phyloP scores from a whole-genome alignment of 2,888 invertebrate genomes.

The Agrochola circellaris region DNA sequence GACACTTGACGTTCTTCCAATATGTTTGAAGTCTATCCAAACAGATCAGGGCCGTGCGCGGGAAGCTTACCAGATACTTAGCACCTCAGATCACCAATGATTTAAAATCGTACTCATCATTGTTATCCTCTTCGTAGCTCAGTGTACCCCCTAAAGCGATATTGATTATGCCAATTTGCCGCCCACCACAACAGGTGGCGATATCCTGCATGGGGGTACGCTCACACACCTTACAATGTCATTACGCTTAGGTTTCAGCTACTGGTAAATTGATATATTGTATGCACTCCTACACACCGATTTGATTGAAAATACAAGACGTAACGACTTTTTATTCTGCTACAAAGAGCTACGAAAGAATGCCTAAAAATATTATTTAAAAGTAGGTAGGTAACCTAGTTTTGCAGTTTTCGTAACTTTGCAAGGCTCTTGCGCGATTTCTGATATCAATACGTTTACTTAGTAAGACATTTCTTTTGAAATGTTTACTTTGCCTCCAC shows the following conservation, averaged over 20 bases:
- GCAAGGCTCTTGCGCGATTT: background rate
- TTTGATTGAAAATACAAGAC: conserved; percentile 15
- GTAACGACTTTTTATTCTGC: background rate
- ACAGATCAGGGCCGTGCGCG: background rate
- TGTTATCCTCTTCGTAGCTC: conserved; percentile 4
- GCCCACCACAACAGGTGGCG: conserved; percentile 44
- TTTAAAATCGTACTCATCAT: conserved; percentile 16
- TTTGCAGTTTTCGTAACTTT: background rate
- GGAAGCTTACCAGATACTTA: no score
- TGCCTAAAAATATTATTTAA: background rate
- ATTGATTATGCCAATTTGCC: conserved; percentile 50
- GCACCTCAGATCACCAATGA: conserved; percentile 7
- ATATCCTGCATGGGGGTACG: conserved; percentile 21
- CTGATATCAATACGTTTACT: background rate
- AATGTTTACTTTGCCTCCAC: background rate
- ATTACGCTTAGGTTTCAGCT: conserved; percentile 2
- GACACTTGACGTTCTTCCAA: background rate
- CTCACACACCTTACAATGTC: conserved; percentile 11
- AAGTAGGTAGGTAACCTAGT: background rate
- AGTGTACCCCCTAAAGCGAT: conserved; percentile 15
- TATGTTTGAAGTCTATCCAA: background rate
- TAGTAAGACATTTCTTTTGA: conserved; percentile 1
- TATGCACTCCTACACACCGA: conserved; percentile 3
- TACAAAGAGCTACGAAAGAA: background rate
- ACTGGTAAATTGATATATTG: conserved; percentile 21